Evolutionary conservation across 2,888 invertebrate genomes (phyloP), one percentile per base, ranked within the genome.

Genomic region (Caenorhabditis zanzibari): DNA sequence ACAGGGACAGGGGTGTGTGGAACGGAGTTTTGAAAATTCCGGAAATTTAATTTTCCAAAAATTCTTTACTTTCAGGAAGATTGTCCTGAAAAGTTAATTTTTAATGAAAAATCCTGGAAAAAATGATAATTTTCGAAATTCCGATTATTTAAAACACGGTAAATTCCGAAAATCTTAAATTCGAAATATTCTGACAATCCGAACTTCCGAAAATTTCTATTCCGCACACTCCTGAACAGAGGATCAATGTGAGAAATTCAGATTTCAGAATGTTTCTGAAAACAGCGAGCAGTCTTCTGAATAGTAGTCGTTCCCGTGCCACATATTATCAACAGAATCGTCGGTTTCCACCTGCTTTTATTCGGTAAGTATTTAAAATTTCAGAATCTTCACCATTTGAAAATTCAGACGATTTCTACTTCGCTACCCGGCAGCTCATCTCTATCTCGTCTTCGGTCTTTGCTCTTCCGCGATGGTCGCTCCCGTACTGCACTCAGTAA

Each of bases 401-500:
- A 38, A 32, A 76, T 82, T 19, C 75, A 87, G 87, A 59, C 82
- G 88, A 0, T 88, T 88, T 66, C 59, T 87, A 19, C 82, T 88
- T 22, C 87, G 87, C n/a, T 85, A 88, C 54, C 88, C 88, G 14
- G 72, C 80, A 64, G 87, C 88, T 14, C 87, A 85, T 58, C 56
- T 87, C 7, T 88, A 86, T 71, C 26, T 74, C 10, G 86, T 87
- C 3, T 85, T 88, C 72, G 81, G 79, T 61, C 76, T 87, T 16
- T 87, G 87, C 61, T 84, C 85, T 16, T 81, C 86, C 14, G 85
- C 87, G n/a, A 87, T 88, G 86, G 71, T 88, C 41, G 86, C 82
- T 16, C 86, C 87, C 7, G 88, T 88, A 19, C 47, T 85, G 16
- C 82, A 83, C 38, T 85, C 88, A 58, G 85, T 86, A 22, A 38